A percentile compares a stretch with the other conserved stretches of the same genome.
phyloP scores from a whole-genome alignment of 2,797 vertebrate genomes.

The Cercopithecus hamlyni region DNA sequence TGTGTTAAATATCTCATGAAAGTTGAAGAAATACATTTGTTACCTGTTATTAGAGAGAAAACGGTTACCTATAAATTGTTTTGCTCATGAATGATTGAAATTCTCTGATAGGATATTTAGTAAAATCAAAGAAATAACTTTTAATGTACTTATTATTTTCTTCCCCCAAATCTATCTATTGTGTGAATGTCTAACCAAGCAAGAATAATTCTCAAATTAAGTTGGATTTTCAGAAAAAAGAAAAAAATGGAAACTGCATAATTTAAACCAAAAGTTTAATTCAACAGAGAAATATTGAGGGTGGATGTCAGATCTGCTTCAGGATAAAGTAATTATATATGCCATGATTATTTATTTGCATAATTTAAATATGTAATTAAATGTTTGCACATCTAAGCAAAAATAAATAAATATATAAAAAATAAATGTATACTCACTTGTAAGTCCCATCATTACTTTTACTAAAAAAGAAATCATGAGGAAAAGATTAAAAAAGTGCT shows the following conservation, averaged over 20 bases:
- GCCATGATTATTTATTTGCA: neutral
- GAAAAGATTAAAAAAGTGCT: neutral
- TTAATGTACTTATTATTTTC: neutral
- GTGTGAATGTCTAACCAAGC: neutral
- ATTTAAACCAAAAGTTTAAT: neutral
- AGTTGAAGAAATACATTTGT: conserved; percentile 23
- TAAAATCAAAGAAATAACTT: neutral
- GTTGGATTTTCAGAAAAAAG: neutral
- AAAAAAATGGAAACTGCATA: neutral
- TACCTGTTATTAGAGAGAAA: neutral
- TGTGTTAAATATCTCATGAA: conserved; percentile 43
- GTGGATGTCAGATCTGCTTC: neutral
- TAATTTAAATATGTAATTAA: too few species aligned
- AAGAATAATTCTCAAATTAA: neutral
- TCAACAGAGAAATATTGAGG: neutral
- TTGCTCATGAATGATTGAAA: neutral
- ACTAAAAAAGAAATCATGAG: neutral
- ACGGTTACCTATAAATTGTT: neutral
- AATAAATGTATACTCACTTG: neutral
- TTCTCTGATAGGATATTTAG: neutral
- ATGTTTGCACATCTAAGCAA: neutral
- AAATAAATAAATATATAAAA: neutral
- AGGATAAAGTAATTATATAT: neutral
- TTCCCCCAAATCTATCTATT: neutral
- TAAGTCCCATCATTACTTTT: neutral